Evolutionary conservation across 1,140 invertebrate genomes (phyloP).

Genomic region (Varroa destructor): DNA sequence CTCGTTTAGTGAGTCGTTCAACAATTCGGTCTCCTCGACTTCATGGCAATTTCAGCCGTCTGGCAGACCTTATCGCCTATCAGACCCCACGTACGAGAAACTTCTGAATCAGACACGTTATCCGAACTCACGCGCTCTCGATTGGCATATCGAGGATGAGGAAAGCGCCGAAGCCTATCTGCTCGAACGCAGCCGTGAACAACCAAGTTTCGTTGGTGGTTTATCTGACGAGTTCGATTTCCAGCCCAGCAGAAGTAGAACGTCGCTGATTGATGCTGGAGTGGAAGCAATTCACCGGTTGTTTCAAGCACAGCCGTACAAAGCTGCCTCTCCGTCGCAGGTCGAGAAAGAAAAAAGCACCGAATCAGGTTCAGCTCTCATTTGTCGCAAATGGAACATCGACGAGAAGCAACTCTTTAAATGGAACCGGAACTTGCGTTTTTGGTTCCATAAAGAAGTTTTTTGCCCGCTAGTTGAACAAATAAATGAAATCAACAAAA

Average conservation of each 20-base stretch:
- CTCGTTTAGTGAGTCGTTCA: constrained; percentile 12
- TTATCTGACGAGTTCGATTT: neutral
- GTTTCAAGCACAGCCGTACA: constrained; percentile 3
- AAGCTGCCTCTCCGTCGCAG: neutral
- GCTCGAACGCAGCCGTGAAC: constrained; percentile 12
- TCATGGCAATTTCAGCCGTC: constrained; percentile 18
- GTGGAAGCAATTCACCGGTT: constrained; percentile 18
- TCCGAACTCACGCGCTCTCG: constrained; percentile 18
- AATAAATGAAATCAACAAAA: constrained; percentile 54
- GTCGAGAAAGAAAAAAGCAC: constrained; percentile 11
- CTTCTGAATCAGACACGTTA: neutral
- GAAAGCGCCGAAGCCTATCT: constrained; percentile 10
- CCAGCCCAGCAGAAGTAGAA: neutral
- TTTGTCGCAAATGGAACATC: constrained; percentile 34
- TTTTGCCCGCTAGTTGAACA: constrained; percentile 53
- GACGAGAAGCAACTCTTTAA: constrained; percentile 38
- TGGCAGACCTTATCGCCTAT: neutral
- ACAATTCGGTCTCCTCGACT: constrained; percentile 14
- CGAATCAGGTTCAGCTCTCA: constrained; percentile 23
- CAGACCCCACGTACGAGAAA: constrained; percentile 9
- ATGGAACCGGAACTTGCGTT: constrained; percentile 43
- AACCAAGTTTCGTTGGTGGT: neutral
- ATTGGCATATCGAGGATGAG: constrained; percentile 25
- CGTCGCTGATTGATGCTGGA: constrained; percentile 8
- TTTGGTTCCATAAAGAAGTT: constrained; percentile 63